These are phyloP conservation scores for Notodonta ziczac DNA, from an alignment of 2,888 invertebrate species.

Conservation along the genomic window DNA sequence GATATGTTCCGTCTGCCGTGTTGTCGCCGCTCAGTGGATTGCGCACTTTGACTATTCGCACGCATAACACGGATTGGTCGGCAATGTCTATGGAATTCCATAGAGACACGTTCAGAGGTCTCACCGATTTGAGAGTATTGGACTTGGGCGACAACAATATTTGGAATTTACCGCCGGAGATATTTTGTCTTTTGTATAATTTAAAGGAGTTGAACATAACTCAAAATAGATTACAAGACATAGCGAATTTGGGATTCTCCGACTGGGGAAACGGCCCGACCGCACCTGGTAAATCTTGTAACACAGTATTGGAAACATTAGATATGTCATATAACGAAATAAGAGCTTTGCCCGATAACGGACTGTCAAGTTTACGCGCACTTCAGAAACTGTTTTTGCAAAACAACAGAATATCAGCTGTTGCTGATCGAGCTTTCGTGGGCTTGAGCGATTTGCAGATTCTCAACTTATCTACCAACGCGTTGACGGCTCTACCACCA, in stretches of 20 bases:
- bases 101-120: conserved; percentile 88
- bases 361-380: conserved; percentile 88
- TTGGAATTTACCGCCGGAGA: conserved; percentile 89
- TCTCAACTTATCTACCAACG: conserved; percentile 92
- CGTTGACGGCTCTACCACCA: conserved; percentile 90
- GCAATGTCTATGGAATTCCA: conserved; percentile 91
- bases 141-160: conserved; percentile 91
- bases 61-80: conserved; percentile 92
- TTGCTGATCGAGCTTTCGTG: conserved; percentile 90
- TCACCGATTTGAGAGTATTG: conserved; percentile 87
- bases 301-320: conserved; percentile 87
- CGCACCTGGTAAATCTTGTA: conserved; percentile 88
- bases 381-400: conserved; percentile 89
- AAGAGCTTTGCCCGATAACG: conserved; percentile 88
- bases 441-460: conserved; percentile 88
- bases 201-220: conserved; percentile 89
- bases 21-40: conserved; percentile 88
- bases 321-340: conserved; percentile 91
- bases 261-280: conserved; percentile 89
- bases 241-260: conserved; percentile 89
- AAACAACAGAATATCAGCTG: conserved; percentile 89
- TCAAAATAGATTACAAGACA: conserved; percentile 91
- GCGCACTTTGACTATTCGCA: conserved; percentile 87
- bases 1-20: conserved; percentile 88
- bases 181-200: conserved; percentile 89